Base-by-base conservation (phyloP, 92 coral and sea anemone genomes). In the Epizoanthus rinbou region DNA sequence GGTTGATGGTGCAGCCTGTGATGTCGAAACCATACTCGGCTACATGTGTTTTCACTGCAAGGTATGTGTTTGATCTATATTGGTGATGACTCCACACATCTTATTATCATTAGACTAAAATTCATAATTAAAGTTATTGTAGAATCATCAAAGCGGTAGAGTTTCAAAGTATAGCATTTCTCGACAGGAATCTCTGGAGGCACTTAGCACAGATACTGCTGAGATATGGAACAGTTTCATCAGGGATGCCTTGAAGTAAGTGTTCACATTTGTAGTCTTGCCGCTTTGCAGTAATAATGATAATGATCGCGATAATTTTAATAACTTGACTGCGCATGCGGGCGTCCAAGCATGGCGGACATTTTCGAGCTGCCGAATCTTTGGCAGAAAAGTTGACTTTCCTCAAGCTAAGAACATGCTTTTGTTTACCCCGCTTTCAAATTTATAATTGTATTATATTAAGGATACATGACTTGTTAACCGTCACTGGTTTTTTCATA, bases 191-290 rank as follows among this genome's bases (percentile, higher is more conserved):
- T 39, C 85, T 3, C 43, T 80, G 5, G 50, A 69, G 22, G 24
- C 76, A 5, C 83, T 37, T 16, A 76, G 13, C 68, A 60, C 57
- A 33, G 85, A 75, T 18, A 83, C 87, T 23, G 67, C 41, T 50
- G 73, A 58, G 43, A 76, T 73, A 8, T 91, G 95, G 90, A 88
- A 87, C 59, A 67, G 59, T 18, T 95, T 95, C 78, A 79, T 95
- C 9, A 92, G 90, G 70, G 76, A 86, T 80, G 82, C 85, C 62
- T 83, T 95, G 81, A 91, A 88, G 98, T 95, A 82, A 79, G 88
- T 79, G 19, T 1, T 45, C 11, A 9, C 18, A 17, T 33, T 33
- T 80, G 13, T 43, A 50, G 16, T 1, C 54, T 50, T 10, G 54
- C 14, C 54, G 13, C 14, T 11, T 50, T 50, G 54, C 54, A 50